phyloP scores from a whole-genome alignment of 1,140 invertebrate genomes.

The Neodiprion fabricii region DNA sequence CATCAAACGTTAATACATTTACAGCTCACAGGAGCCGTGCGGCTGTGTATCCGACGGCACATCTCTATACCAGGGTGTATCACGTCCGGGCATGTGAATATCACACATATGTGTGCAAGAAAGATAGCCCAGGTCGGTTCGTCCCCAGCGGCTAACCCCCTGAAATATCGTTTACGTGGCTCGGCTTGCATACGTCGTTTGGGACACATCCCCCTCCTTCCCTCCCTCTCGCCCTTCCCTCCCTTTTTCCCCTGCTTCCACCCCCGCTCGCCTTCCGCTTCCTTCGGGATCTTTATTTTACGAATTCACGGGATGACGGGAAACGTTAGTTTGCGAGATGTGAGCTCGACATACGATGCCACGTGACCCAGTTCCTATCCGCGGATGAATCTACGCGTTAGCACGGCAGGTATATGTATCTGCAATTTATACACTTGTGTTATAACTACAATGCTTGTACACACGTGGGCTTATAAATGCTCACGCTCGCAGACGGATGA shows the following conservation, averaged over 20 bases:
- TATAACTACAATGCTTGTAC: too few relatives aligned
- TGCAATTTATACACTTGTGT: neutral
- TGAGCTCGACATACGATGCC: conserved; percentile 1
- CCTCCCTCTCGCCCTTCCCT: conserved; percentile 16
- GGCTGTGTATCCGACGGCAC: conserved; percentile 42
- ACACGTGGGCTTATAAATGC: too few relatives aligned
- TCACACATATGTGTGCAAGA: conserved; percentile 53
- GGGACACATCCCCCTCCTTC: conserved; percentile 54
- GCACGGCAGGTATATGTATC: neutral
- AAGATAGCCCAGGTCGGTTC: conserved; percentile 58
- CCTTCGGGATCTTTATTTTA: conserved; percentile 48
- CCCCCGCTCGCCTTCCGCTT: conserved; percentile 21
- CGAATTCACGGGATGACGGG: conserved; percentile 52
- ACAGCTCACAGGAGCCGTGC: conserved; percentile 52
- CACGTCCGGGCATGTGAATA: conserved; percentile 59
- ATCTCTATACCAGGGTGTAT: conserved; percentile 53
- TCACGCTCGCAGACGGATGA: too few relatives aligned
- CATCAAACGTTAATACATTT: conserved; percentile 64
- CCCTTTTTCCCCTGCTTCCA: conserved; percentile 26
- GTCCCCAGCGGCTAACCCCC: conserved; percentile 62
- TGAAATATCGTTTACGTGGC: conserved; percentile 64
- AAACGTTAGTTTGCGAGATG: conserved; percentile 41
- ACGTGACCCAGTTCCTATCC: conserved; percentile 16
- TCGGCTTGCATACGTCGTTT: conserved; percentile 60
- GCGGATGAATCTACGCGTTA: neutral